Conservation (phyloP, 2,113 vertebrate species). For the Otolemur garnettii region DNA sequence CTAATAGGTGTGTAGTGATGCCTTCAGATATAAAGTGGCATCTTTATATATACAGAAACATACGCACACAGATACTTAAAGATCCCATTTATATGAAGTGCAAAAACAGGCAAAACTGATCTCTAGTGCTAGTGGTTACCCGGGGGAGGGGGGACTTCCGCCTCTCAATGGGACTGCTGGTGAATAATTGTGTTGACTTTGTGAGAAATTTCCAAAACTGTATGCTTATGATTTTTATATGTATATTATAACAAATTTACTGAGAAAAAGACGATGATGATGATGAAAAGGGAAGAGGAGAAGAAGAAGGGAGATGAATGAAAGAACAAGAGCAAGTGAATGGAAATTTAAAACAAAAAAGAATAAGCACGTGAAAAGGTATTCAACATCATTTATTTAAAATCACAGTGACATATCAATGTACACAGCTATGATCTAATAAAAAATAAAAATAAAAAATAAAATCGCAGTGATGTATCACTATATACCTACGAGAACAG, state of each 20-base stretch:
- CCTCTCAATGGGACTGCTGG: not conserved
- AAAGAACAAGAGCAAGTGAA: not conserved
- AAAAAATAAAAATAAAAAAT: too few relatives aligned
- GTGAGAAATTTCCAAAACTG: not conserved
- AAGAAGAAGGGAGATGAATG: not conserved
- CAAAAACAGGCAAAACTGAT: not conserved
- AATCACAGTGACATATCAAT: not conserved
- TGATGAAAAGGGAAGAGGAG: not conserved
- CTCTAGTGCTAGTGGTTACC: not conserved
- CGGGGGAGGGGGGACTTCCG: not conserved
- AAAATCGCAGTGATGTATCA: not conserved
- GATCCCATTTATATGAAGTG: not conserved
- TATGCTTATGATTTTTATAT: not conserved
- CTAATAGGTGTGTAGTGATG: too few relatives aligned
- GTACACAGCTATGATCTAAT: too few relatives aligned
- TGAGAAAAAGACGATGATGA: not conserved
- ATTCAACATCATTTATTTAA: not conserved
- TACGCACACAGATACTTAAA: not conserved
- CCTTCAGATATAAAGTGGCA: too few relatives aligned
- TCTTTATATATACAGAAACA: too few relatives aligned
- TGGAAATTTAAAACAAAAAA: slow-evolving; percentile 26
- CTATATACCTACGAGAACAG: not conserved
- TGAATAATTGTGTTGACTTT: not conserved
- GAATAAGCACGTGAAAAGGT: not conserved
- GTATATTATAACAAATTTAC: not conserved